Percentiles rank a stretch among this genome's conserved stretches.
Conservation (phyloP, 2,797 vertebrate genomes). For the Enteromius argenteus region DNA sequence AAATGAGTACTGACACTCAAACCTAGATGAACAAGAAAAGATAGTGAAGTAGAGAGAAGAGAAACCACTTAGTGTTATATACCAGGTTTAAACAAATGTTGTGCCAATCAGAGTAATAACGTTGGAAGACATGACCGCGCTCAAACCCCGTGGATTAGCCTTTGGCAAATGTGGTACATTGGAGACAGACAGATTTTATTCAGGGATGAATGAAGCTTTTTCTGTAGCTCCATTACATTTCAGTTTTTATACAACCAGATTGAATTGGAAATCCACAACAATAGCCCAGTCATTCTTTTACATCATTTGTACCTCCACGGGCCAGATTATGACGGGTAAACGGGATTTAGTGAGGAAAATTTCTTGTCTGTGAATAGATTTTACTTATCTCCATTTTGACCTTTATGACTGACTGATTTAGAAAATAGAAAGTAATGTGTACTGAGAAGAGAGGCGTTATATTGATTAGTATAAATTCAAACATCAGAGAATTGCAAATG, state of each 20-base stretch:
- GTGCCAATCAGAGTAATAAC: conserved; percentile 58
- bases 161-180: conserved; percentile 21
- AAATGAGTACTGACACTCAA: neutral
- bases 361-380: conserved; percentile 10
- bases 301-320: neutral
- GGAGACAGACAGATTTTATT: conserved; percentile 49
- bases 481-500: neutral
- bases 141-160: conserved; percentile 41
- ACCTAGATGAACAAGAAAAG: neutral
- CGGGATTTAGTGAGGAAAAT: neutral
- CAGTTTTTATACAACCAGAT: conserved; percentile 29
- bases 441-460: neutral
- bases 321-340: conserved; percentile 14
- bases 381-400: conserved; percentile 23
- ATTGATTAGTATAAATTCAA: neutral
- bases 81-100: conserved; percentile 42
- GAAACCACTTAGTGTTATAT: conserved; percentile 20
- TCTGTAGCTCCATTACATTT: conserved; percentile 16
- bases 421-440: neutral
- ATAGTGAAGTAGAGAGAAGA: neutral
- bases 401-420: conserved; percentile 9
- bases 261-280: conserved; percentile 23
- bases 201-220: conserved; percentile 40
- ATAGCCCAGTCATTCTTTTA: conserved; percentile 21
- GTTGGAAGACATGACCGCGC: conserved; percentile 37